Conservation (phyloP, 2,888 invertebrate genomes). For the Octonoba sinensis region DNA sequence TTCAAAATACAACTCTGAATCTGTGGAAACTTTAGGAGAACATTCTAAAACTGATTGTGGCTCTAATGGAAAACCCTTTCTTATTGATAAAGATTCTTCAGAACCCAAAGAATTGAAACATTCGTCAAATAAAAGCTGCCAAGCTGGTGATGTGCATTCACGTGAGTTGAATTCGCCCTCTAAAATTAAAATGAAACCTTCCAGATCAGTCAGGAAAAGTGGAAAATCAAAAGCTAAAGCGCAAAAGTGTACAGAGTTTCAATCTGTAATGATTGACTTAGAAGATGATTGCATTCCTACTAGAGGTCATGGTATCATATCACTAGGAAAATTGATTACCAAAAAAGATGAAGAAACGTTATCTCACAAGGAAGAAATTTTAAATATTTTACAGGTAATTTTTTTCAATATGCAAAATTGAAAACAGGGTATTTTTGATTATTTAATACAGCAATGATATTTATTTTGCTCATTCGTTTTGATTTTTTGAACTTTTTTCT, state of each 20-base stretch:
- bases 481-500: too few relatives aligned
- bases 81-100: background rate
- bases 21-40: background rate
- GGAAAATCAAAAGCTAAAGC: background rate
- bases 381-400: constrained; percentile 39
- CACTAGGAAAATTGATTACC: constrained; percentile 81
- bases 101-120: background rate
- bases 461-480: too few relatives aligned
- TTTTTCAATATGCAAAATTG: background rate
- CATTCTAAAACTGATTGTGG: background rate
- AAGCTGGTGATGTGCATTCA: background rate
- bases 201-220: background rate
- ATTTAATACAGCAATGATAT: too few relatives aligned
- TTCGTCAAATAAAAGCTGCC: background rate
- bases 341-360: constrained; percentile 76
- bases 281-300: constrained; percentile 83
- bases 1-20: background rate
- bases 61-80: background rate
- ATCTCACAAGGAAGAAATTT: constrained; percentile 23
- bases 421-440: too few relatives aligned
- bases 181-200: background rate
- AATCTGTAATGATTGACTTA: constrained; percentile 73
- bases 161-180: background rate
- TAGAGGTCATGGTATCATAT: constrained; percentile 83
- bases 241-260: constrained; percentile 25